Evolutionary conservation across 2,888 invertebrate genomes (phyloP).

Genomic region (Diadromus collaris): DNA sequence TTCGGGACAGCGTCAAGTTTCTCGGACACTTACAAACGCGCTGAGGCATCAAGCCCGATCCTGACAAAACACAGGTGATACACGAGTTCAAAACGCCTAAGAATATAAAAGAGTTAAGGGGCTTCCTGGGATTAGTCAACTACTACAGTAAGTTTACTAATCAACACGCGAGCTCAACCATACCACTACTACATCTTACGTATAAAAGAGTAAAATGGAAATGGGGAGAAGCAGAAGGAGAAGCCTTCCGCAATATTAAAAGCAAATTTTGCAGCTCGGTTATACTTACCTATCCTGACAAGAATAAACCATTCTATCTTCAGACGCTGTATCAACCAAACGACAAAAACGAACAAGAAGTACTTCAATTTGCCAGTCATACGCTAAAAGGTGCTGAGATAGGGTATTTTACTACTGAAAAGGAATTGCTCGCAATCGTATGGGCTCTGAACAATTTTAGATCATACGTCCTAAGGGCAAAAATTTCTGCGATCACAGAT

Average conservation of each 20-base stretch:
- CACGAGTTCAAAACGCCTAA: background rate
- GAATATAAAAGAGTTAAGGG: background rate
- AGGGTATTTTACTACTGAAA: too few relatives aligned
- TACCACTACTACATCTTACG: background rate
- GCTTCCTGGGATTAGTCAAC: background rate
- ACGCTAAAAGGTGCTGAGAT: background rate
- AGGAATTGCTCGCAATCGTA: background rate
- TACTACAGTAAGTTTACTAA: background rate
- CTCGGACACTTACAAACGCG: background rate
- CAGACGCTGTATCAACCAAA: background rate
- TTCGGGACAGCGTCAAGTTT: background rate
- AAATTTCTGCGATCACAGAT: background rate
- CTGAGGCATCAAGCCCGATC: background rate
- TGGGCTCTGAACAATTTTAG: background rate
- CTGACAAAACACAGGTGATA: background rate
- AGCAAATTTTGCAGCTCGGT: background rate
- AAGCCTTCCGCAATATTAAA: background rate
- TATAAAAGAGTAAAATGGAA: background rate
- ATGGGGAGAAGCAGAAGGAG: background rate
- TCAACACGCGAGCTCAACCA: background rate
- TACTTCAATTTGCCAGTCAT: background rate
- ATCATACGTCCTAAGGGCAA: background rate
- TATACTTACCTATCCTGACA: background rate
- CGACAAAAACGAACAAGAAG: background rate
- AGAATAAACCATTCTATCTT: background rate